These are phyloP conservation scores for Nemapogon koenigi DNA, from an alignment of 2,888 invertebrate species.

Conservation along the genomic window DNA sequence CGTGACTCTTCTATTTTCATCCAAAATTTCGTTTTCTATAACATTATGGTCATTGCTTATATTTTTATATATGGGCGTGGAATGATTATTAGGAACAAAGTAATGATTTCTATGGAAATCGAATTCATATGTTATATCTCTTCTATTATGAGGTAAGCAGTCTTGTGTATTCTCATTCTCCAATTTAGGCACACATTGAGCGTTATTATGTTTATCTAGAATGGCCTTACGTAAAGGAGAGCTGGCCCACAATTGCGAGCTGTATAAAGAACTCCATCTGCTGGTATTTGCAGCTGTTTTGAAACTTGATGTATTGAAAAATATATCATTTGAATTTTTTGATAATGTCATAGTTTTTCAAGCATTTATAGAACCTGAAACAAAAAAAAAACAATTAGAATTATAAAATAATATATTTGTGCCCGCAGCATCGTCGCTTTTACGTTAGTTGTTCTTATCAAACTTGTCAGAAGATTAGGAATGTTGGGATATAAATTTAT, in stretches of 20 bases:
- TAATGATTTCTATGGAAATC: slow-evolving; percentile 24
- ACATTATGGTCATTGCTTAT: not conserved
- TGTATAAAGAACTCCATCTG: slow-evolving; percentile 44
- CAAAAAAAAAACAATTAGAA: not conserved
- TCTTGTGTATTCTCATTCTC: slow-evolving; percentile 38
- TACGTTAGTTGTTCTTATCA: no score
- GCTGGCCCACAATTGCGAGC: slow-evolving; percentile 48
- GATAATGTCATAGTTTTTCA: slow-evolving; percentile 36
- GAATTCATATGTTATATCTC: slow-evolving; percentile 54
- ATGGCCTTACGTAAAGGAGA: slow-evolving; percentile 38
- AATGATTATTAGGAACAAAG: slow-evolving; percentile 44
- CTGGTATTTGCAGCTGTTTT: slow-evolving; percentile 10
- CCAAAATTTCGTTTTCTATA: not conserved
- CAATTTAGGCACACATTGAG: slow-evolving; percentile 23
- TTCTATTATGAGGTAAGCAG: slow-evolving; percentile 49
- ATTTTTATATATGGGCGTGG: slow-evolving; percentile 38
- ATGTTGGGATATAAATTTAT: no score
- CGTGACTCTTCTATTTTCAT: not conserved
- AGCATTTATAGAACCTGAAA: slow-evolving; percentile 5
- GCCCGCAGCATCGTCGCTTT: no score
- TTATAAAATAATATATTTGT: no score
- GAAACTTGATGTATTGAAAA: slow-evolving; percentile 12
- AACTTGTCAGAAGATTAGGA: no score
- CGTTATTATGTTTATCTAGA: slow-evolving; percentile 12
- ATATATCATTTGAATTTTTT: slow-evolving; percentile 28